A percentile compares a stretch with the other conserved stretches of the same genome.
These are phyloP conservation scores for Archips xylosteana DNA, from an alignment of 2,888 invertebrate genomes.

Conservation along the genomic window DNA sequence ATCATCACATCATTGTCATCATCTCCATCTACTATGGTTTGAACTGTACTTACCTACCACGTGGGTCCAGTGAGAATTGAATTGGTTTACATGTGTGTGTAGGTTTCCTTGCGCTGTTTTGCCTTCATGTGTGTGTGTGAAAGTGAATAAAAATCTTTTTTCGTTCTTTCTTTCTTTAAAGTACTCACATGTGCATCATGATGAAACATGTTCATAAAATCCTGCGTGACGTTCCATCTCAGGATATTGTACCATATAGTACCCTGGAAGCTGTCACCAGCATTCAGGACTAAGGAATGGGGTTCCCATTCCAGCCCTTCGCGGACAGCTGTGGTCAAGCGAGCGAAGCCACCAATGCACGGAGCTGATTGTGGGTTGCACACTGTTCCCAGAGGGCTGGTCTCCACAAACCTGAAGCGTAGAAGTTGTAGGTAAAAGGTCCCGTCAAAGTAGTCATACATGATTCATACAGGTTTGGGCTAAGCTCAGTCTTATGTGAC, in stretches of 20 bases:
- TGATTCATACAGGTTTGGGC: no score
- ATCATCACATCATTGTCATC: no score
- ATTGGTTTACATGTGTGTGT: no score
- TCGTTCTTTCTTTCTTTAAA: no score
- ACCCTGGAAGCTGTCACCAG: constrained; percentile 89
- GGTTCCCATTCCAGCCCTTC: constrained; percentile 82
- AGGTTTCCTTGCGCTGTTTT: no score
- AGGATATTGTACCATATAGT: constrained; percentile 92
- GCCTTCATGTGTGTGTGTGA: no score
- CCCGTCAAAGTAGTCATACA: no score
- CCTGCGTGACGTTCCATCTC: constrained; percentile 90
- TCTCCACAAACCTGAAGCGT: constrained; percentile 85
- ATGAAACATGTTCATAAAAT: constrained; percentile 91
- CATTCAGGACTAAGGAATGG: constrained; percentile 87
- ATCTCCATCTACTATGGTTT: no score
- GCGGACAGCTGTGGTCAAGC: constrained; percentile 86
- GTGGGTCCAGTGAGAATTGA: no score
- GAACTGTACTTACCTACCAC: no score
- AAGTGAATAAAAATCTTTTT: no score
- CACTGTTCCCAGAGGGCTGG: constrained; percentile 80
- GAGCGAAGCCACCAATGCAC: constrained; percentile 90
- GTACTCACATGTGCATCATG: constrained; percentile 91
- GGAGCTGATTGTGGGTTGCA: constrained; percentile 78
- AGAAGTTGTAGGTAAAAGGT: neutral
- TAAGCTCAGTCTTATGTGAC: no score